phyloP scores from a whole-genome alignment of 2,888 invertebrate genomes.

The Teinopalpus imperialis region DNA sequence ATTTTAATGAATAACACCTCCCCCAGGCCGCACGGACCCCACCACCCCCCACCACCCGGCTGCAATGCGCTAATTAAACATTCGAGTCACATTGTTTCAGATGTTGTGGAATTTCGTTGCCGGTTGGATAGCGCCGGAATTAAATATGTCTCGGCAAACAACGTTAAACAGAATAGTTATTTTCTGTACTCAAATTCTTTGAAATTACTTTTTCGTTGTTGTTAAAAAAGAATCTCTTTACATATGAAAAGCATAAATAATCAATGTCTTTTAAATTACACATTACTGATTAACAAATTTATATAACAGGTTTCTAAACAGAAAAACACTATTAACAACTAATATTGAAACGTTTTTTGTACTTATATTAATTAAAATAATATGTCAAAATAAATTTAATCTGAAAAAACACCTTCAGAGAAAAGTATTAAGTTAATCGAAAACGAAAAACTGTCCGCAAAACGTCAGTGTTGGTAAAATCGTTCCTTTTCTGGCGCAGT shows the following conservation, averaged over 20 bases:
- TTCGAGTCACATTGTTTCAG: constrained; percentile 77
- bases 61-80: constrained; percentile 80
- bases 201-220: neutral
- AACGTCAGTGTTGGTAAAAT: constrained; percentile 23
- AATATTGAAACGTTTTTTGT: too few relatives aligned
- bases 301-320: too few relatives aligned
- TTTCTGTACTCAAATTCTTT: constrained; percentile 14
- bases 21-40: constrained; percentile 36
- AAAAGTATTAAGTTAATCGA: constrained; percentile 5
- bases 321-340: too few relatives aligned
- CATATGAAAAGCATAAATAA: too few relatives aligned
- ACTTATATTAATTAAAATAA: too few relatives aligned
- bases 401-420: neutral
- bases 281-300: too few relatives aligned
- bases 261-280: too few relatives aligned
- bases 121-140: constrained; percentile 42
- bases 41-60: constrained; percentile 42
- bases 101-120: constrained; percentile 59
- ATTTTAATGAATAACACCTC: constrained; percentile 81
- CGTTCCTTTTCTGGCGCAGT: constrained; percentile 23
- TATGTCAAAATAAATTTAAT: neutral
- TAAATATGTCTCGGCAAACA: constrained; percentile 39
- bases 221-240: too few relatives aligned
- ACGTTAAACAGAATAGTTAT: constrained; percentile 25
- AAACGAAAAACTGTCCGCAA: constrained; percentile 13